Evolutionary conservation across 2,888 invertebrate species (phyloP), one percentile per base, ranked within the genome.

Genomic region (Augiades crinisus): DNA sequence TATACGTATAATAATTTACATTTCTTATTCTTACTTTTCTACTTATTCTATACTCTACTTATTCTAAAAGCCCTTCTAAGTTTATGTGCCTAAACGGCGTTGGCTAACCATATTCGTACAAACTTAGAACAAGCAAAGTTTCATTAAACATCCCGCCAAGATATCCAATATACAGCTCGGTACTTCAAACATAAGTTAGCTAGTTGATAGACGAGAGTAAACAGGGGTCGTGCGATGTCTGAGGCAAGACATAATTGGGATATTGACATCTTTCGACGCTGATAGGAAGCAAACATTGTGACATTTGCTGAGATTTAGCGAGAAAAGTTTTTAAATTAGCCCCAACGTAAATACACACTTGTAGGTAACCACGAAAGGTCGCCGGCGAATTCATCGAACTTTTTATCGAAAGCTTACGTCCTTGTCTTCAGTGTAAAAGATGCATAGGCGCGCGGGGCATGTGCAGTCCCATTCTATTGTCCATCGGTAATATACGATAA

Each of bases 371-470:
- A 53, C 24, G 27, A 47, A 54, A 54, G 45, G 37, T 53, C 27
- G 47, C 46, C 41, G 21, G 37, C 38, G 44, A 51, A 55, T 50
- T 44, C 51, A 44, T 44, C 21, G 51, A 44, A 51, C 51, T 50
- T 50, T 51, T 51, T 44, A 65, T 63, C 65, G 61, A 67, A 66
- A 67, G 66, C 62, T 59, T 59, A 61, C 59, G 67, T 67, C 64
- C 65, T 67, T 71, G 68, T 65, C 68, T 68, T 73, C 61, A 68
- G 66, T 71, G 70, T 78, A 70, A 78, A 79, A 76, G 77, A 79
- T 78, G 76, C 77, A 77, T 68, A 70, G 67, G 61, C 68, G 76
- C 69, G 75, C 69, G 63, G 43, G 64, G 66, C 69, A 66, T 70
- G 75, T 76, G 75, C 69, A 69, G 61, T 74, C 47, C 62, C 64